Base-by-base conservation (phyloP, 2,797 vertebrate species). In the Protonibea diacanthus region DNA sequence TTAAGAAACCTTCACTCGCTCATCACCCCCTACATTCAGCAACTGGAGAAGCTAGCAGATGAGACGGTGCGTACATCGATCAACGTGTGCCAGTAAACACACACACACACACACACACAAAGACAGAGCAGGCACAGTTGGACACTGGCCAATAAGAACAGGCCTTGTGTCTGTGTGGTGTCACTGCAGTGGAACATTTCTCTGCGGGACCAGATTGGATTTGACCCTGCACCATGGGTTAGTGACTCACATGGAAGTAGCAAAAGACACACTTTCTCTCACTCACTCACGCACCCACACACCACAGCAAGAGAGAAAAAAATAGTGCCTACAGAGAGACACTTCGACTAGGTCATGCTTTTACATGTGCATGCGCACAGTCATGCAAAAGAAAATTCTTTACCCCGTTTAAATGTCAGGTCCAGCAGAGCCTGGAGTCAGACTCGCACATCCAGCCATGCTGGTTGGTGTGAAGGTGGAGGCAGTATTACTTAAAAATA, bases 11-110 rank as follows among this genome's bases (percentile, higher is more conserved):
- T 99, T 76, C 98, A 99, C 88, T 98, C 97, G 0, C 96, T 99
- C 82, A 99, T 99, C 94, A 99, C 97, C 0, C 98, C 98, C 18
- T 99, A 99, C 87, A 98, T 99, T 91, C 98, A 99, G 94, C 98
- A 99, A 85, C 95, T 99, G 90, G 98, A 99, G 92, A 99, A 99
- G 88, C 93, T 99, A 76, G 96, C 98, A 6, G 97, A 98, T 0
- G 98, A 99, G 94, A 98, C 96, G 87, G 98, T 99, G 88, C 15
- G 88, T 91, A 79, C 40, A 44, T 59, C 59, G 33, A 69, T 25
- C 53, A 61, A 47, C 15, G 53, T 56, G 67, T 57, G 71, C 52
- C 21, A 18, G 13, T 27, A 78, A 59, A 74, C 65, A 76, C 51
- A 56, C 53, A 58, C 64, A 62, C 61, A 73, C 42, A 68, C 42